Base-by-base conservation (phyloP, 2,888 invertebrate species). In the Lampropteryx suffumata region DNA sequence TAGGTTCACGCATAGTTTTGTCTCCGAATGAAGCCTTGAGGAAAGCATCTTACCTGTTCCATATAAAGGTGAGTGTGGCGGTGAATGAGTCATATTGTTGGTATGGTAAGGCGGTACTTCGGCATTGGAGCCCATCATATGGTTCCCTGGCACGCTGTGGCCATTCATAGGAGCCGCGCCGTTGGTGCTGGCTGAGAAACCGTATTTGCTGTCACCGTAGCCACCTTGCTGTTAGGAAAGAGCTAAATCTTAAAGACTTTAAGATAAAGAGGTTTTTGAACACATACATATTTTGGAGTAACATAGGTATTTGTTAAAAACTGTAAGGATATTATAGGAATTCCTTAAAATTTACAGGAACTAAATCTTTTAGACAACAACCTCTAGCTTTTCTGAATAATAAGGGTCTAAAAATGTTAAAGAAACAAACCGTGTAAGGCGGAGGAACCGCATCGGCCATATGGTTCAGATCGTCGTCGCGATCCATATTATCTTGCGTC, bases 401-500 rank as follows among this genome's bases (percentile, higher is more conserved):
- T 21, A 21, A 21, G 2, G n/a, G n/a, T n/a, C n/a, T n/a, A n/a
- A 69, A 66, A 29, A 4, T n/a, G 9, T 28, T 54, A 62, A 41
- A 17, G 27, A 63, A 78, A 92, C 92, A 89, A 92, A 94, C 94
- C 91, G 96, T 95, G 81, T 98, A 97, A 62, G 97, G 97, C 52
- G 97, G 97, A 57, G 98, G 95, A 30, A 94, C 91, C 62, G 93
- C 94, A 39, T 93, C 92, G 64, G 93, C 84, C 90, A 92, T 89
- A 54, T 87, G 88, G 59, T 86, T 87, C 55, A 90, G 72, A 59
- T 90, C 88, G 68, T 92, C 92, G 64, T 93, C 93, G 63, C 92
- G 86, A 73, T 93, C 93, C 92, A 93, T 91, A 77, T 96, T 96
- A 75, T 97, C 97, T 76, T 96, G 96, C 62, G 98, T 97, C 59